A percentile compares a stretch with the other conserved stretches of the same genome.
Conservation (phyloP, 1,140 invertebrate species). For the Eueides isabella region DNA sequence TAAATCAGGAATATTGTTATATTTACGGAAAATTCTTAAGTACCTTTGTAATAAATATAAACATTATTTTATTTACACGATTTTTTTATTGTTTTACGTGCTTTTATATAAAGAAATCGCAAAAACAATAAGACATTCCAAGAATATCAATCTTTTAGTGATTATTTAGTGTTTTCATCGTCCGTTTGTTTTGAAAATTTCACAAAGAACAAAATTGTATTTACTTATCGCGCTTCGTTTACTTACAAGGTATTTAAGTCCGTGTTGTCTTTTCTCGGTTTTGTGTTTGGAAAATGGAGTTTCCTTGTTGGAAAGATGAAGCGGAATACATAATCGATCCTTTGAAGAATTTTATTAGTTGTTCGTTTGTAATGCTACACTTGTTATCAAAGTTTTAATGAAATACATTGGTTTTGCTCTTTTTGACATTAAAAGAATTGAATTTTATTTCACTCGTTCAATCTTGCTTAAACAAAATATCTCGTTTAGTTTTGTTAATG, state of each 20-base stretch:
- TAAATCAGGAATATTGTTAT: background rate
- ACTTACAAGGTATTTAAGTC: conserved; percentile 79
- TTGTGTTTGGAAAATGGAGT: conserved; percentile 78
- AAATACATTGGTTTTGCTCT: conserved; percentile 6
- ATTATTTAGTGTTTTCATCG: conserved; percentile 73
- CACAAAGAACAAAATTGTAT: conserved; percentile 76
- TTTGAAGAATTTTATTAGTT: conserved; percentile 54
- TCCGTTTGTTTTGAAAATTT: conserved; percentile 68
- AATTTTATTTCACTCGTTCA: background rate
- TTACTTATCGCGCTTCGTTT: conserved; percentile 79
- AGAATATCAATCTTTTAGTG: conserved; percentile 46
- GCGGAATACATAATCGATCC: conserved; percentile 72
- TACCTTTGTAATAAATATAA: no score
- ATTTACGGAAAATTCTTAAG: no score
- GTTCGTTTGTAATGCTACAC: conserved; percentile 46
- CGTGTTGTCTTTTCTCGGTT: conserved; percentile 71
- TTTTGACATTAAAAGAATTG: background rate
- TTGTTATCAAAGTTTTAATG: conserved; percentile 25
- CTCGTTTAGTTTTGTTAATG: no score
- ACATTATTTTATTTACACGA: background rate
- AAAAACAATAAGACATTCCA: conserved; percentile 1
- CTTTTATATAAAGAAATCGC: background rate
- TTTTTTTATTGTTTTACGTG: background rate
- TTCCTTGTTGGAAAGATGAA: conserved; percentile 69
- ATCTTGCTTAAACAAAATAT: no score